Conservation (phyloP, 2,888 invertebrate species). For the Nineta flava region DNA sequence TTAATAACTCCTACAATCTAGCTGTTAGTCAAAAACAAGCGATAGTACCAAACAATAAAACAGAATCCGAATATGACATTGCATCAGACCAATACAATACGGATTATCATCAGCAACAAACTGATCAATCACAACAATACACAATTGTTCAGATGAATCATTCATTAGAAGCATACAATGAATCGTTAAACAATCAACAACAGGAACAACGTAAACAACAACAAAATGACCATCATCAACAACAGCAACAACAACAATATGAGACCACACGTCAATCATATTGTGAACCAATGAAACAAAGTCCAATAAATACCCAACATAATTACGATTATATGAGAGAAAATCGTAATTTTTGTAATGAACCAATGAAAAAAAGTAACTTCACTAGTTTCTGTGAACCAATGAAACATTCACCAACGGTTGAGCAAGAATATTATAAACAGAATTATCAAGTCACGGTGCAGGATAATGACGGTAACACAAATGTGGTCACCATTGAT, state of each 20-base stretch:
- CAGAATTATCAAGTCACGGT: neutral
- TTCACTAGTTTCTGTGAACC: conserved; percentile 1
- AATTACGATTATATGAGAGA: neutral
- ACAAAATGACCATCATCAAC: neutral
- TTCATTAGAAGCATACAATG: neutral
- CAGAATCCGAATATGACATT: neutral
- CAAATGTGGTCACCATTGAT: too few species aligned
- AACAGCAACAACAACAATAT: neutral
- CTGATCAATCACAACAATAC: neutral
- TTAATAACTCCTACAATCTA: conserved; percentile 10
- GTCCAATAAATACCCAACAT: conserved; percentile 1
- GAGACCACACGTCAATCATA: neutral
- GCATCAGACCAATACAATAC: neutral
- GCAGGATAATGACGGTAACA: too few species aligned
- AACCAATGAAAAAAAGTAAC: conserved; percentile 1
- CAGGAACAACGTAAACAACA: neutral
- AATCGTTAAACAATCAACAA: neutral
- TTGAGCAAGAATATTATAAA: neutral
- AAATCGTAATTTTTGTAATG: neutral
- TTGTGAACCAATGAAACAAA: conserved; percentile 6
- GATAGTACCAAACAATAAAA: too few species aligned
- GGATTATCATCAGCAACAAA: neutral
- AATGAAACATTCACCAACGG: conserved; percentile 7
- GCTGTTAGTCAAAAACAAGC: neutral
- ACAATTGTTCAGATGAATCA: neutral